Conservation (phyloP, 2,797 vertebrate genomes). For the Myotis pilosus region DNA sequence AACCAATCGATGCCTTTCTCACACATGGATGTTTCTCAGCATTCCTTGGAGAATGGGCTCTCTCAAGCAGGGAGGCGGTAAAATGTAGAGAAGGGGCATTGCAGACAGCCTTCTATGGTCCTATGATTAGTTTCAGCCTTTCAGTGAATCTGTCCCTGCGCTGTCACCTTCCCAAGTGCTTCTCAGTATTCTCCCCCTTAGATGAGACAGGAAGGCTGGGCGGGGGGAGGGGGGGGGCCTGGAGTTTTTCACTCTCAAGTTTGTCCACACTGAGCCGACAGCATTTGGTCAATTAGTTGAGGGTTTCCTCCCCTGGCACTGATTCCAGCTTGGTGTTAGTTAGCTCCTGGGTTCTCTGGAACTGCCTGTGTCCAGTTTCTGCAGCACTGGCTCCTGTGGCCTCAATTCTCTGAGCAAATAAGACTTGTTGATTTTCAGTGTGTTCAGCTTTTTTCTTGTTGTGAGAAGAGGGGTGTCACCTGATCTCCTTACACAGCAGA, state of each 20-base stretch:
- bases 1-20: no score
- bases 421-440: background rate
- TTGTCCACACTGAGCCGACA: background rate
- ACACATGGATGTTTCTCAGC: background rate
- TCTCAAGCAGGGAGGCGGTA: background rate
- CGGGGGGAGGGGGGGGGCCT: background rate
- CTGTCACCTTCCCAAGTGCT: background rate
- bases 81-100: background rate
- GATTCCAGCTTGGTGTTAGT: background rate
- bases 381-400: background rate
- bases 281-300: background rate
- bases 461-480: background rate
- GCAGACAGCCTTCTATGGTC: background rate
- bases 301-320: background rate
- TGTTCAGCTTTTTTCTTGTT: background rate
- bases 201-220: background rate
- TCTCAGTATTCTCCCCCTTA: background rate
- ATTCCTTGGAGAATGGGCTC: background rate
- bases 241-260: background rate
- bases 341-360: background rate
- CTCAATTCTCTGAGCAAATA: background rate
- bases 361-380: background rate
- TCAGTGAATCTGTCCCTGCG: background rate
- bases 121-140: background rate
- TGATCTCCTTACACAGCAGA: background rate